Evolutionary conservation across 2,113 vertebrate species (phyloP).

Genomic region (Morone chrysops): DNA sequence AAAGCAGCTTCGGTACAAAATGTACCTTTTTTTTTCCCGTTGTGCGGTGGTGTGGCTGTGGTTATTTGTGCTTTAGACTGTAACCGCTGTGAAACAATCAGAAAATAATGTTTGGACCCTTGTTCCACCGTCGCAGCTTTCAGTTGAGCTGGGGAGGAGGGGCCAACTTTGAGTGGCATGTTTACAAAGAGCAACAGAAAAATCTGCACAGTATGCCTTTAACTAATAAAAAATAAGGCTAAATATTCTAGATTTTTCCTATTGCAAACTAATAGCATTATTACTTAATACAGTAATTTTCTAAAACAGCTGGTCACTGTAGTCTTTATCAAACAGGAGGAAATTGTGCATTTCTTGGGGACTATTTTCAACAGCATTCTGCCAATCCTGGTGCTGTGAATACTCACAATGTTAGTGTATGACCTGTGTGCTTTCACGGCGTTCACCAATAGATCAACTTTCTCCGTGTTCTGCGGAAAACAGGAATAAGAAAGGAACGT

Average conservation of each 20-base stretch:
- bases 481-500: background rate
- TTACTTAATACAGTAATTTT: background rate
- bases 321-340: background rate
- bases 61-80: no score
- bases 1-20: no score
- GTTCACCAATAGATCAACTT: constrained; percentile 87
- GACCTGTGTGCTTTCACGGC: constrained; percentile 89
- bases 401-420: constrained; percentile 90
- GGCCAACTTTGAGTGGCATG: no score
- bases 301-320: background rate
- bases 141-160: no score
- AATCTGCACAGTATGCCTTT: no score
- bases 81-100: no score
- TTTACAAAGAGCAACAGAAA: no score
- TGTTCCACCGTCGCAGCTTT: no score
- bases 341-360: background rate
- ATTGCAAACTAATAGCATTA: background rate
- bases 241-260: background rate
- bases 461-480: constrained; percentile 87
- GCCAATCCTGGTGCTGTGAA: no score
- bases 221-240: background rate
- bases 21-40: no score
- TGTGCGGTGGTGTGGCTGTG: no score
- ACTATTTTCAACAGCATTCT: background rate
- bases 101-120: no score